Base-by-base conservation (phyloP, 2,797 vertebrate species). In the Adelosebastes latens region DNA sequence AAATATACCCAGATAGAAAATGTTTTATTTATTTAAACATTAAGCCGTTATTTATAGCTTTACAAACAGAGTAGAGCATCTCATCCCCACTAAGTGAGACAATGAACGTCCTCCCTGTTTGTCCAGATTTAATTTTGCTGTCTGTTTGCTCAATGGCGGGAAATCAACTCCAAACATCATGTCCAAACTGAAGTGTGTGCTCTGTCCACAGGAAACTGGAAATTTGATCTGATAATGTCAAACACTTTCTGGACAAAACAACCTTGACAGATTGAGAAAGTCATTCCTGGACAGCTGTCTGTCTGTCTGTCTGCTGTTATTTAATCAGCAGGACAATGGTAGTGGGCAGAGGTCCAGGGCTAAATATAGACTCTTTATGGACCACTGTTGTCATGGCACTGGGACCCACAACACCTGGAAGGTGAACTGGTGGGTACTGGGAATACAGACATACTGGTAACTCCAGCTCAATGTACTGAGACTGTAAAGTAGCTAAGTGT, bases 251-350 rank as follows among this genome's bases (percentile, higher is more conserved):
- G 34, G 80, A 73, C 60, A 16, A 83, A 83, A 86, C 82, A 81
- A 80, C 83, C 85, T 88, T 88, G 80, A 81, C 62, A 5, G 68
- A 69, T 46, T 72, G 65, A 72, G 77, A 83, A 65, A 81, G 77
- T 62, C 24, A 6, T 69, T 24, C 24, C 61, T 55, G 29, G 69
- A 55, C 83, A 89, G 83, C 82, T 87, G 79, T 39, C 72, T 63
- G 77, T 73, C 74, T 75, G 64, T 52, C 72, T 63, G 79, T 79
- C 79, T 82, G 77, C 22, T 58, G 75, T 84, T 80, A 87, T 87
- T 89, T 61, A 78, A 91, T 88, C 83, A 88, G 77, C 72, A 55
- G 74, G 85, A 89, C 88, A 92, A 88, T 83, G 85, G 85, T 71
- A 63, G 86, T 76, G 80, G 84, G 89, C 77, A 85, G 63, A 76